Evolutionary conservation across 53 echinoderm and acorn worm genomes (phyloP).

Genomic region (Arbacia lixula): DNA sequence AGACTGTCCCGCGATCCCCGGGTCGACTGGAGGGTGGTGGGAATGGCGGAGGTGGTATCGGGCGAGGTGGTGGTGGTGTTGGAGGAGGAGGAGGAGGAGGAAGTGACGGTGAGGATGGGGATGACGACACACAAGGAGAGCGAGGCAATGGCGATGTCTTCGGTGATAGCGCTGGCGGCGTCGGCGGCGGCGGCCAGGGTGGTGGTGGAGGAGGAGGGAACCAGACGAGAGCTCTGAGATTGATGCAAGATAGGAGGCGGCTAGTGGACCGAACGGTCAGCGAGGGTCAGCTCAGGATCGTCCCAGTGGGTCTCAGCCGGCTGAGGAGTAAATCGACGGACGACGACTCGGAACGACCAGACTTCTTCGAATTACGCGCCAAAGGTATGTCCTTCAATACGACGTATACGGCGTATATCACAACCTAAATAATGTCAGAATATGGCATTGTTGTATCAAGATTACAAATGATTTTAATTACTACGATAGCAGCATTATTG

Average conservation of each 20-base stretch:
- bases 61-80: slow-evolving; percentile 42
- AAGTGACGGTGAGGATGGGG: slow-evolving; percentile 36
- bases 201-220: slow-evolving; percentile 64
- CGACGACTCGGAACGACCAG: slow-evolving; percentile 82
- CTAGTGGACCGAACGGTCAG: slow-evolving; percentile 89
- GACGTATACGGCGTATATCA: no score
- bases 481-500: no score
- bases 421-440: no score
- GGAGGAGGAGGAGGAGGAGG: slow-evolving; percentile 50
- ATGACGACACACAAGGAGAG: background rate
- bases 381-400: no score
- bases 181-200: slow-evolving; percentile 49
- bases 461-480: no score
- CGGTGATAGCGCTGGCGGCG: no score
- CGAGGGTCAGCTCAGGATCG: slow-evolving; percentile 82
- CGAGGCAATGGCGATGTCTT: slow-evolving; percentile 67
- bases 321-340: slow-evolving; percentile 67
- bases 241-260: slow-evolving; percentile 74
- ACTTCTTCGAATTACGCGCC: slow-evolving; percentile 88
- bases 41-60: slow-evolving; percentile 1
- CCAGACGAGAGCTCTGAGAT: slow-evolving; percentile 59
- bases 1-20: slow-evolving; percentile 38
- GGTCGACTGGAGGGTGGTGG: background rate
- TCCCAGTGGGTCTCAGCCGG: slow-evolving; percentile 57
- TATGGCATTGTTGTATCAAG: no score